These are phyloP conservation scores for Mallotus villosus DNA, from an alignment of 2,797 vertebrate species.

Conservation along the genomic window DNA sequence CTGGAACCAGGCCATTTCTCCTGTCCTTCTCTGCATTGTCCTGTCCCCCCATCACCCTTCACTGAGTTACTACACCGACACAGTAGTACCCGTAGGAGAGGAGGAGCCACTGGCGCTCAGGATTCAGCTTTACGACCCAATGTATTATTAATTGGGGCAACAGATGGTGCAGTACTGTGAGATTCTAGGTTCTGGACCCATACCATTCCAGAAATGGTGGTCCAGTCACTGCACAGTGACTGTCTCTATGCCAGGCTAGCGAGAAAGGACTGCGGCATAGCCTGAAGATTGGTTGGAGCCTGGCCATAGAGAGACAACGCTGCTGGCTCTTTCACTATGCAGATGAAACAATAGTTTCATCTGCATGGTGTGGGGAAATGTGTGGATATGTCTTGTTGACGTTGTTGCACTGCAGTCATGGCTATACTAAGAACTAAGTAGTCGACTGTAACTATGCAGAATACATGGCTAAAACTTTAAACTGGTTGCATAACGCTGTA, in stretches of 20 bases:
- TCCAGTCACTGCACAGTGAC: constrained; percentile 46
- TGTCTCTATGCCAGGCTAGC: constrained; percentile 6
- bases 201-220: constrained; percentile 56
- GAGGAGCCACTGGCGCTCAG: constrained; percentile 71
- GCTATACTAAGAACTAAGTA: neutral
- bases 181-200: constrained; percentile 44
- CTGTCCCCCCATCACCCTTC: constrained; percentile 17
- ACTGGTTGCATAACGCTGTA: no score
- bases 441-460: neutral
- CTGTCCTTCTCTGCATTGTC: constrained; percentile 8
- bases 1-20: constrained; percentile 42
- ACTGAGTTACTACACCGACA: constrained; percentile 54
- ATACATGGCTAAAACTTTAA: neutral
- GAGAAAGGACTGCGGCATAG: constrained; percentile 44
- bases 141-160: constrained; percentile 80
- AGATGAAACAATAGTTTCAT: no score
- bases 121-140: constrained; percentile 73
- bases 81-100: constrained; percentile 7
- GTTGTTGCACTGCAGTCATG: neutral
- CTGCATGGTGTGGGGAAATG: neutral
- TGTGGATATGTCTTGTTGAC: neutral
- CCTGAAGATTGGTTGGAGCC: constrained; percentile 11
- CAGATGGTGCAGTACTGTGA: constrained; percentile 69
- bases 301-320: neutral
- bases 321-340: neutral